Evolutionary conservation across 2,797 vertebrate species (phyloP).

Genomic region (Acomys russatus): DNA sequence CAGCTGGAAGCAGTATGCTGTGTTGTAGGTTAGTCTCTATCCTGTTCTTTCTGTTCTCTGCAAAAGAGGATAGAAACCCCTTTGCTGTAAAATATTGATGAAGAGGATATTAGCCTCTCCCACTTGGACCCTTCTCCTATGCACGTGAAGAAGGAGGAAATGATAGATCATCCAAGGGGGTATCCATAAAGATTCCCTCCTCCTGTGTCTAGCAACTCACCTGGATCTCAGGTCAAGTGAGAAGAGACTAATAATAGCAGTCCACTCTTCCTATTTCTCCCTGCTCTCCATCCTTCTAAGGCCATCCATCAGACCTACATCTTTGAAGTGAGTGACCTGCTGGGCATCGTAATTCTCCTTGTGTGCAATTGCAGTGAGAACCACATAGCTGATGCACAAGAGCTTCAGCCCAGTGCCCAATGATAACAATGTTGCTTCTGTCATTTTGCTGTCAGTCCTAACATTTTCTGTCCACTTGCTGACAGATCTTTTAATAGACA

Average conservation of each 20-base stretch:
- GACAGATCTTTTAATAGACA: constrained; percentile 17
- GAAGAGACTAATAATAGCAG: background rate
- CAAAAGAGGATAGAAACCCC: background rate
- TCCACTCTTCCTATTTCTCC: background rate
- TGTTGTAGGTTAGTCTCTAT: background rate
- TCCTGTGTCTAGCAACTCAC: background rate
- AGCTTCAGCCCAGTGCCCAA: background rate
- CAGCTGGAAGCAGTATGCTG: background rate
- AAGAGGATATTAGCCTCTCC: background rate
- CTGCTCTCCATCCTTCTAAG: background rate
- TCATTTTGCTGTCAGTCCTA: background rate
- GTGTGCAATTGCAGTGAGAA: background rate
- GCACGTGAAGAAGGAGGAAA: background rate
- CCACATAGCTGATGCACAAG: background rate
- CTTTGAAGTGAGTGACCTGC: background rate
- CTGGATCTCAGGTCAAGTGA: background rate
- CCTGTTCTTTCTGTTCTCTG: background rate
- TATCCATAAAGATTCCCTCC: background rate
- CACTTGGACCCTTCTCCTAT: background rate
- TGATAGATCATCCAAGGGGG: background rate
- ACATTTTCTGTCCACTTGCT: background rate
- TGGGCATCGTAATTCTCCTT: background rate
- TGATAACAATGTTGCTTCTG: rapidly evolving
- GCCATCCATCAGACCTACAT: background rate
- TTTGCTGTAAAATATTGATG: background rate